A percentile compares a stretch with the other conserved stretches of the same genome.
Evolutionary conservation across 2,888 invertebrate genomes (phyloP).

Genomic region (Oegoconia quadripuncta): DNA sequence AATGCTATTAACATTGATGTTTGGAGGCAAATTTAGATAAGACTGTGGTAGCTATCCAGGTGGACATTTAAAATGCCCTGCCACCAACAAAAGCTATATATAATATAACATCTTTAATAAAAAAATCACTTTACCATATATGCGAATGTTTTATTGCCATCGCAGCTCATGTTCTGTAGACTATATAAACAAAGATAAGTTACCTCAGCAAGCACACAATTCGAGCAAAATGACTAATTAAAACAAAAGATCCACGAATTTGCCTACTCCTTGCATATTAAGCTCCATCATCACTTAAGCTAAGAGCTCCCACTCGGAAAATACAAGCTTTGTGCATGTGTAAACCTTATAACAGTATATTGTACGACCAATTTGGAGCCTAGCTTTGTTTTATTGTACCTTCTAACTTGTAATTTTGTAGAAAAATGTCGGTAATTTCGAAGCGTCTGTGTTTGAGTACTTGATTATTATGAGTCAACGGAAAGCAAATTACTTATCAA

Average conservation of each 20-base stretch:
- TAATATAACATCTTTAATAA: no score
- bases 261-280: constrained; percentile 17
- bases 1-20: no score
- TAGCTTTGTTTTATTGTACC: background rate
- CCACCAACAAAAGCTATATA: no score
- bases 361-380: constrained; percentile 4
- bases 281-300: constrained; percentile 16
- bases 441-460: no score
- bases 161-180: no score
- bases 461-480: no score
- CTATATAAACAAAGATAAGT: constrained; percentile 5
- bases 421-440: background rate
- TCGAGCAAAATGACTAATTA: constrained; percentile 10
- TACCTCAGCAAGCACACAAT: constrained; percentile 2
- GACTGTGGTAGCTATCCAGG: no score
- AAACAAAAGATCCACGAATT: constrained; percentile 12
- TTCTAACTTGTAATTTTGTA: background rate
- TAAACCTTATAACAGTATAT: constrained; percentile 6
- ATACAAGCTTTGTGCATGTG: constrained; percentile 9
- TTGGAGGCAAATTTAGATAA: no score
- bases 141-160: no score
- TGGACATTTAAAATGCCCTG: no score
- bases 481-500: no score
- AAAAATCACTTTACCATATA: no score
- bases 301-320: constrained; percentile 13